Evolutionary conservation across 2,113 vertebrate genomes (phyloP).

Genomic region (Ondatra zibethicus): DNA sequence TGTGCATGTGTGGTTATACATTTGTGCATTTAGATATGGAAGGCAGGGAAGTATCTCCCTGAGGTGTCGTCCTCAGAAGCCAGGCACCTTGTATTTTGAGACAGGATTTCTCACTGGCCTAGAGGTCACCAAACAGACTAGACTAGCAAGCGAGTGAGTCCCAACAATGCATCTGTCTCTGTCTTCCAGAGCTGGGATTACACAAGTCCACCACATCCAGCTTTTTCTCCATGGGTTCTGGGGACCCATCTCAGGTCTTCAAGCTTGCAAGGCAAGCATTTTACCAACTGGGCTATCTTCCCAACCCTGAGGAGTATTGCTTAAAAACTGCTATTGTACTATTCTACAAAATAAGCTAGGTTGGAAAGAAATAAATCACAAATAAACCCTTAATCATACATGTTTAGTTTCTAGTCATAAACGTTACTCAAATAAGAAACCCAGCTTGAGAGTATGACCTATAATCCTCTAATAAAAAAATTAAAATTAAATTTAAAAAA

Average conservation of each 20-base stretch:
- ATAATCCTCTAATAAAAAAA: constrained; percentile 60
- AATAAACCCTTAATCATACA: not conserved
- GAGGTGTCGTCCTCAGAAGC: not conserved
- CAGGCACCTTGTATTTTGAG: not conserved
- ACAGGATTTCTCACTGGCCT: not conserved
- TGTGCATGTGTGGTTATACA: not conserved
- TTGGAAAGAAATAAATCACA: constrained; percentile 33
- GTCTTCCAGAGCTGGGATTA: not conserved
- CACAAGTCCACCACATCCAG: not conserved
- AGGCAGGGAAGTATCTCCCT: not conserved
- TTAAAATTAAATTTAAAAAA: not conserved
- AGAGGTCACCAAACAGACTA: not conserved
- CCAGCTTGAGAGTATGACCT: not conserved
- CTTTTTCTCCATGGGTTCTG: not conserved
- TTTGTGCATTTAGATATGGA: not conserved
- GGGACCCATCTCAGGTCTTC: not conserved
- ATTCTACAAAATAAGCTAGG: not conserved
- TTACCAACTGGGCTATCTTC: not conserved
- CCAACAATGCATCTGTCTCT: not conserved
- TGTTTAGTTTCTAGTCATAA: constrained; percentile 13
- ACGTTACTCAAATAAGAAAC: constrained; percentile 22
- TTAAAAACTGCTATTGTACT: not conserved
- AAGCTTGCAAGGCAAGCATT: not conserved
- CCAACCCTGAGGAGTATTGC: not conserved
- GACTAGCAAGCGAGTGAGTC: no score